Evolutionary conservation across 2,797 vertebrate species (phyloP).

Genomic region (Periophthalmus magnuspinnatus): DNA sequence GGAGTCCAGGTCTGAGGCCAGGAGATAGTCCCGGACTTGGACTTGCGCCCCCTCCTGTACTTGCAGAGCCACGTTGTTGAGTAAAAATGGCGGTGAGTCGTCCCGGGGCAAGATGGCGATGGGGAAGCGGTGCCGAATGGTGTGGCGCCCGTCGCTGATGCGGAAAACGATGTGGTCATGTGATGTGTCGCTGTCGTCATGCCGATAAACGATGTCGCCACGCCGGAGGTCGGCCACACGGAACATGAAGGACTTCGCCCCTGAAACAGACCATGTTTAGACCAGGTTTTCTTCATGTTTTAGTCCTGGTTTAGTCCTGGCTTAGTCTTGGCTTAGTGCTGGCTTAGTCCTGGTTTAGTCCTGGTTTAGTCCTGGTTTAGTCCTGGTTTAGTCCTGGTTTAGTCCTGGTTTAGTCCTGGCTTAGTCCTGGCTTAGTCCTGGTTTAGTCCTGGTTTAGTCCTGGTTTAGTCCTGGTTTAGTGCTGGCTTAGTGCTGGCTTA

Average conservation of each 20-base stretch:
- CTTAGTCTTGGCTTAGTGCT: too few species aligned
- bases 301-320: neutral
- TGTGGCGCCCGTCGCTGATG: slow-evolving; percentile 77
- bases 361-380: too few species aligned
- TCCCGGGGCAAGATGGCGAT: slow-evolving; percentile 76
- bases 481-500: too few species aligned
- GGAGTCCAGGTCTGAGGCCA: slow-evolving; percentile 76
- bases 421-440: too few species aligned
- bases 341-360: too few species aligned
- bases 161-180: slow-evolving; percentile 74
- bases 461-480: too few species aligned
- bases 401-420: too few species aligned
- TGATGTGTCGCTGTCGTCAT: slow-evolving; percentile 77
- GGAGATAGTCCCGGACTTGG: slow-evolving; percentile 56
- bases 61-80: slow-evolving; percentile 73
- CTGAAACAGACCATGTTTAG: slow-evolving; percentile 55
- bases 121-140: slow-evolving; percentile 74
- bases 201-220: slow-evolving; percentile 74
- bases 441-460: too few species aligned
- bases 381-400: too few species aligned
- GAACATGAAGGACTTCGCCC: slow-evolving; percentile 82
- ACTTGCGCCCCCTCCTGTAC: slow-evolving; percentile 56
- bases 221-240: slow-evolving; percentile 73
- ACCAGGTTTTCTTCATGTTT: neutral
- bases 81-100: slow-evolving; percentile 72